Evolutionary conservation across 2,113 vertebrate species (phyloP).

Genomic region (Eulemur macaco): DNA sequence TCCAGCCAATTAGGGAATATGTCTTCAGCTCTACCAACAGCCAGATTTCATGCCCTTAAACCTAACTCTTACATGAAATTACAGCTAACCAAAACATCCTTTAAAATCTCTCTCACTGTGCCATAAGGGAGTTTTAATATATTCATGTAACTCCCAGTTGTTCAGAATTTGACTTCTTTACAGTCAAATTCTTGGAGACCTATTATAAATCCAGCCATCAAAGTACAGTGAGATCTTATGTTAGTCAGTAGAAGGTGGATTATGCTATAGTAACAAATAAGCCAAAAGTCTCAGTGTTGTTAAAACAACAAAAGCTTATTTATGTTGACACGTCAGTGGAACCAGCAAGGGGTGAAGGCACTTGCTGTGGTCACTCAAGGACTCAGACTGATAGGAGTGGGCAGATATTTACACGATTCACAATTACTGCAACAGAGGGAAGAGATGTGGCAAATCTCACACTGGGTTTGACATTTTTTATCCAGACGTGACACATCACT

Average conservation of each 20-base stretch:
- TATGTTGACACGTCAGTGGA: background rate
- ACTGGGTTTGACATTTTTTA: background rate
- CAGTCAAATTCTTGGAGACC: background rate
- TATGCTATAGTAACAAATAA: background rate
- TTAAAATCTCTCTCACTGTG: background rate
- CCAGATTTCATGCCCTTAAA: background rate
- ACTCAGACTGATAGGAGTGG: background rate
- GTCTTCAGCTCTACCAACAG: background rate
- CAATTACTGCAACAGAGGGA: background rate
- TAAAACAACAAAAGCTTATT: background rate
- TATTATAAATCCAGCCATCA: background rate
- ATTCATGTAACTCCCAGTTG: background rate
- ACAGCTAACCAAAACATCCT: background rate
- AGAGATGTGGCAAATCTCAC: background rate
- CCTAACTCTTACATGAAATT: background rate
- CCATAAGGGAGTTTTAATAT: background rate
- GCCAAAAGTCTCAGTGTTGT: background rate
- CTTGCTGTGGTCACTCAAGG: too few species aligned
- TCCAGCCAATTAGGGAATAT: background rate
- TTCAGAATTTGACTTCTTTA: conserved; percentile 22
- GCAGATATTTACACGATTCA: background rate
- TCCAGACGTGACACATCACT: background rate
- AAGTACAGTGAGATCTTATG: background rate
- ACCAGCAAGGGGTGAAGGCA: background rate
- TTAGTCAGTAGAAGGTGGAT: background rate